Evolutionary conservation across 2,888 invertebrate species (phyloP), one percentile per base, ranked within the genome.

Genomic region (Heliconius ismenius): DNA sequence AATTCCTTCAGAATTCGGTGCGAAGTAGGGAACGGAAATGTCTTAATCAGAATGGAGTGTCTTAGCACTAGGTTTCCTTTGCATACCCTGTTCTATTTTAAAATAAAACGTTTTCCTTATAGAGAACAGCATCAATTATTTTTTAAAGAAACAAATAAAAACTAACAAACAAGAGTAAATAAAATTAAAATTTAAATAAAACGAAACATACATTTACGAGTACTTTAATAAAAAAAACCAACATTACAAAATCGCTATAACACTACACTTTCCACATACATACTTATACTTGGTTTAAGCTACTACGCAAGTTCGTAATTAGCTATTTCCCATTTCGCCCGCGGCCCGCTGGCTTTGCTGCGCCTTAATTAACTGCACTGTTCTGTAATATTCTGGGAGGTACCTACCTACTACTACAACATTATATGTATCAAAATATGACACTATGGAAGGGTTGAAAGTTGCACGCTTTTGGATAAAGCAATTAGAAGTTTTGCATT

Each of bases 311-410:
- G 88, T 92, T 92, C 91, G 91, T 92, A 92, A 92, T 92, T 92
- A 92, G 91, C 92, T 90, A 92, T 92, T 92, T 92, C 92, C 93
- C 91, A 90, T 91, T 91, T 90, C 86, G 90, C 92, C 89, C 83
- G 84, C 82, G 87, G 92, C 89, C 87, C 84, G 86, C 85, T 82
- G 85, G 89, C 89, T 90, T 87, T 89, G 86, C 88, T 87, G 86
- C 85, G 86, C 89, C 88, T 90, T 92, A 92, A 92, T 92, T 92
- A 92, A 92, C 92, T 89, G 89, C 88, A 89, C 87, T 88, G 81
- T 79, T 79, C 79, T 80, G 80, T 81, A 79, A 81, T 81, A 83
- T 80, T 78, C 81, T 78, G 76, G 75, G 73, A 76, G 76, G 78
- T 76, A 81, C 76, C 13, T 21, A 9, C 54, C 43, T 32, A 43